Percentiles rank a stretch among this genome's conserved stretches.
These are phyloP conservation scores for Serinus canaria DNA, from an alignment of 2,113 vertebrate genomes.

Conservation along the genomic window DNA sequence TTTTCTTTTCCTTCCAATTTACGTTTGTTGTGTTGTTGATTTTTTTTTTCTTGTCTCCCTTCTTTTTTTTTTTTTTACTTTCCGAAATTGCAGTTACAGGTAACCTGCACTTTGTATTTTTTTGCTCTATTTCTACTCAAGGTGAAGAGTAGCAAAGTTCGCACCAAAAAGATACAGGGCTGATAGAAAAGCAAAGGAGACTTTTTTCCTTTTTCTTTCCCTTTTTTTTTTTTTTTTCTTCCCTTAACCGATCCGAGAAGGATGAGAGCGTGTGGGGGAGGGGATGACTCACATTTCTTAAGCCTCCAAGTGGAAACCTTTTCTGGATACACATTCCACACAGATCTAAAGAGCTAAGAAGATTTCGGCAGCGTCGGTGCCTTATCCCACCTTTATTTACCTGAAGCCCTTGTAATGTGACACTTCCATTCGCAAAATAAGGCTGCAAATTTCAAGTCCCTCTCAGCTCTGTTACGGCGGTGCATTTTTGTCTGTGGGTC, in stretches of 20 bases:
- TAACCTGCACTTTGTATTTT: neutral
- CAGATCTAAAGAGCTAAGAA: constrained; percentile 40
- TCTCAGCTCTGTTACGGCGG: neutral
- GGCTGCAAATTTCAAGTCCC: neutral
- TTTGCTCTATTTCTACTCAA: neutral
- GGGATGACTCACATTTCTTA: neutral
- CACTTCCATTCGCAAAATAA: constrained; percentile 27
- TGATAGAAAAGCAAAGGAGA: neutral
- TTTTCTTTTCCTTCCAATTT: neutral
- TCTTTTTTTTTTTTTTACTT: too few species aligned
- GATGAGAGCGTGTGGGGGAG: neutral
- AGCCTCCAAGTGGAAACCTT: constrained; percentile 2
- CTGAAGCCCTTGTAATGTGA: constrained; percentile 53
- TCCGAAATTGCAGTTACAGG: neutral
- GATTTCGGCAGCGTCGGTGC: constrained; percentile 30
- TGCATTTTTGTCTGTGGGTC: neutral
- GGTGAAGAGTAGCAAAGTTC: neutral
- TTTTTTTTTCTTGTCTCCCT: too few species aligned
- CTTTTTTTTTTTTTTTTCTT: neutral
- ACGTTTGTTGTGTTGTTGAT: neutral
- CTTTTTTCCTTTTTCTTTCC: neutral
- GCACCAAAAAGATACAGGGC: neutral
- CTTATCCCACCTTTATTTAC: constrained; percentile 64
- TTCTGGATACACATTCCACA: constrained; percentile 27
- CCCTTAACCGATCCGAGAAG: neutral